Evolutionary conservation across 2,797 vertebrate genomes (phyloP).

Genomic region (Anomalospiza imberbis): DNA sequence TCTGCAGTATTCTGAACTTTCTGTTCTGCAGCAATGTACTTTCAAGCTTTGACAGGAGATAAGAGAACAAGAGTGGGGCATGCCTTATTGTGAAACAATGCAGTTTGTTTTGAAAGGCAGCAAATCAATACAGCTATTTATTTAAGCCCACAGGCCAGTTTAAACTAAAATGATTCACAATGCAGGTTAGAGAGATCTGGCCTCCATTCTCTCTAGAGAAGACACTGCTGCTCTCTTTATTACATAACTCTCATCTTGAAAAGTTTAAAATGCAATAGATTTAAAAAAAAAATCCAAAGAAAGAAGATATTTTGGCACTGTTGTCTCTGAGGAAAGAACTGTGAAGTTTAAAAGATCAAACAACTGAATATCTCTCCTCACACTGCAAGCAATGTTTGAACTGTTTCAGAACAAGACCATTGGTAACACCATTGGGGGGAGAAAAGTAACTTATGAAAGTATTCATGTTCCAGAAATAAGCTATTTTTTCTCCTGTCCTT

Average conservation of each 20-base stretch:
- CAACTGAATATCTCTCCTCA: not conserved
- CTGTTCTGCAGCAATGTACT: not conserved
- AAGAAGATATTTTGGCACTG: not conserved
- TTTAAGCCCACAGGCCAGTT: constrained; percentile 36
- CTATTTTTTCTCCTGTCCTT: not conserved
- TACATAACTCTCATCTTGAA: not conserved
- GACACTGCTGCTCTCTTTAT: not conserved
- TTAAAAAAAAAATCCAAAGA: not conserved
- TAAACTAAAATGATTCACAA: constrained; percentile 34
- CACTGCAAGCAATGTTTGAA: not conserved
- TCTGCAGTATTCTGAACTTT: constrained; percentile 6
- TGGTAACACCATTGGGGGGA: not conserved
- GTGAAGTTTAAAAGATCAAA: not conserved
- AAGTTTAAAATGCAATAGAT: not conserved
- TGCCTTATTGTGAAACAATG: constrained; percentile 37
- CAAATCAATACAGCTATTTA: constrained; percentile 46
- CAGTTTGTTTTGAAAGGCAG: constrained; percentile 27
- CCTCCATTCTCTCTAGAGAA: constrained; percentile 16
- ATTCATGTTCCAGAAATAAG: not conserved
- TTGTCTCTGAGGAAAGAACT: not conserved
- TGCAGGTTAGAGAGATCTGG: not conserved
- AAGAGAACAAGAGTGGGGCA: not conserved
- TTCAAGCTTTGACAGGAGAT: constrained; percentile 10
- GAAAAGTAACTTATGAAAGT: not conserved
- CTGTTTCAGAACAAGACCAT: not conserved